Conservation (phyloP, 1,140 invertebrate genomes). For the Trachymyrmex cornetzi region DNA sequence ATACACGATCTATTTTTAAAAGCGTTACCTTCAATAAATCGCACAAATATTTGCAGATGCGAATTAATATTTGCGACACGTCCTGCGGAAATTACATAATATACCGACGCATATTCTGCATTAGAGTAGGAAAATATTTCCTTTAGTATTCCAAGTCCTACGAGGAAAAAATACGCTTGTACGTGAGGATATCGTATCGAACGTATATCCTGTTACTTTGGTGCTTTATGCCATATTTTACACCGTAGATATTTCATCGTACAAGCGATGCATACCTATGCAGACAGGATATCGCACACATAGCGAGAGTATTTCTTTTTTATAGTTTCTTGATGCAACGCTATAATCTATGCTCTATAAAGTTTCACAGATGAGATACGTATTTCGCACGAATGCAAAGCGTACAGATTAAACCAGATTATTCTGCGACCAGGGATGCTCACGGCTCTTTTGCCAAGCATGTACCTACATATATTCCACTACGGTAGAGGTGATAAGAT, state of each 20-base stretch:
- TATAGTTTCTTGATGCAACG: neutral
- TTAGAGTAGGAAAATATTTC: slow-evolving; percentile 12
- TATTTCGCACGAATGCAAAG: neutral
- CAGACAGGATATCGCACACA: neutral
- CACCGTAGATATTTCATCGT: neutral
- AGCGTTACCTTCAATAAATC: neutral
- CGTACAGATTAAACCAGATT: slow-evolving; percentile 47
- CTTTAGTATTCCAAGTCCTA: slow-evolving; percentile 8
- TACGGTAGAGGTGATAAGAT: slow-evolving; percentile 2
- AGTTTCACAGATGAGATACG: neutral
- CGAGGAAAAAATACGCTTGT: slow-evolving; percentile 16
- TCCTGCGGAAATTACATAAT: slow-evolving; percentile 26
- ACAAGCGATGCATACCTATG: neutral
- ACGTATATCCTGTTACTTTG: neutral
- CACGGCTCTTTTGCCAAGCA: neutral
- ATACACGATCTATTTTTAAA: neutral
- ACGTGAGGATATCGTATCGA: slow-evolving; percentile 38
- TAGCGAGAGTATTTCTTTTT: slow-evolving; percentile 6
- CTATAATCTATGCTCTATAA: slow-evolving; percentile 13
- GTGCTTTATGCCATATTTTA: slow-evolving; percentile 14
- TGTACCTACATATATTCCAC: neutral
- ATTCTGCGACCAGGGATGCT: neutral
- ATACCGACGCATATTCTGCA: neutral
- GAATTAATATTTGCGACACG: slow-evolving; percentile 46
- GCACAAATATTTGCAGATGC: neutral